Evolutionary conservation across 1,140 invertebrate species (phyloP).

Genomic region (Diachasma alloeum): DNA sequence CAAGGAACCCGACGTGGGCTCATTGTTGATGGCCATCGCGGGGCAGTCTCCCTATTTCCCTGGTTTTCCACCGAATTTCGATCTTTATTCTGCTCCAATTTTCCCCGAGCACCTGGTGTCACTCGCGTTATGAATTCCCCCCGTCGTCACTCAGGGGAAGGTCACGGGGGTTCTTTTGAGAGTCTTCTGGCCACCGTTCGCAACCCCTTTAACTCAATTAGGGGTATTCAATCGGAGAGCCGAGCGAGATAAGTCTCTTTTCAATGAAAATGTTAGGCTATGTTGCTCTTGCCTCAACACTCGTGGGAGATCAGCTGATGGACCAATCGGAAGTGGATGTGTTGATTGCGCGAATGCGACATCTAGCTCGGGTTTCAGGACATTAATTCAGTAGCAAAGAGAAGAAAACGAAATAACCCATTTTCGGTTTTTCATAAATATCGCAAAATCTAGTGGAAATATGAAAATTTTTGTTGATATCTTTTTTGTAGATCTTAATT

Average conservation of each 20-base stretch:
- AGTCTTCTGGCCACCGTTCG: not conserved
- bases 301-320: not conserved
- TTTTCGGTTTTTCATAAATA: too few relatives aligned
- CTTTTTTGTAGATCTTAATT: too few relatives aligned
- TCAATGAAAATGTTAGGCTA: conserved; percentile 7
- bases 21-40: not conserved
- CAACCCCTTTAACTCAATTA: not conserved
- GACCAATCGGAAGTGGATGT: not conserved
- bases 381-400: too few relatives aligned
- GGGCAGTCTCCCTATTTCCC: not conserved
- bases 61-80: not conserved
- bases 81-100: not conserved
- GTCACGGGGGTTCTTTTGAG: not conserved
- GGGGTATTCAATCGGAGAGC: not conserved
- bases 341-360: too few relatives aligned
- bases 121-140: not conserved
- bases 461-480: too few relatives aligned
- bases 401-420: too few relatives aligned
- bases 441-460: too few relatives aligned
- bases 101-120: too few relatives aligned
- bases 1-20: not conserved
- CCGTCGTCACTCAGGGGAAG: not conserved
- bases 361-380: too few relatives aligned
- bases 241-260: not conserved
- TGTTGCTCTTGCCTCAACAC: not conserved